Evolutionary conservation across 2,113 vertebrate genomes (phyloP).

Genomic region (Phasianus colchicus): DNA sequence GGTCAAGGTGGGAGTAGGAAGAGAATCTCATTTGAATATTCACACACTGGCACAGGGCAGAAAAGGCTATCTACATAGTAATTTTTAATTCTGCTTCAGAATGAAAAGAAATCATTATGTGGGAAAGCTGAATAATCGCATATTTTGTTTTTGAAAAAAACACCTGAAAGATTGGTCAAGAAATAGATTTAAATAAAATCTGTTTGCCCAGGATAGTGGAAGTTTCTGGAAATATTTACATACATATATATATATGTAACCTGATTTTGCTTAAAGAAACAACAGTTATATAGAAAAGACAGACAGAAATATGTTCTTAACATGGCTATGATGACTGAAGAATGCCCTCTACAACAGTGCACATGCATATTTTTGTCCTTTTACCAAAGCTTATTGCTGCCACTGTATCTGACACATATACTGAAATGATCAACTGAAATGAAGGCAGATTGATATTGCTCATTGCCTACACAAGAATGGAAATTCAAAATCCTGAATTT

Average conservation of each 20-base stretch:
- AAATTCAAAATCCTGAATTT: neutral
- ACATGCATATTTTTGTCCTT: neutral
- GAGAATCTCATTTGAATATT: neutral
- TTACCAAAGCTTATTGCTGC: neutral
- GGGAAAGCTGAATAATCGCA: neutral
- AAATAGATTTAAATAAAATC: conserved; percentile 10
- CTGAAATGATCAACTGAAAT: neutral
- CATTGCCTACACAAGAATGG: neutral
- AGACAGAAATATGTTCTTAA: neutral
- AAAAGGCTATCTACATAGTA: neutral
- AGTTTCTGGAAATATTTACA: neutral
- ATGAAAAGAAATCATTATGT: neutral
- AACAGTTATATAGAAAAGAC: neutral
- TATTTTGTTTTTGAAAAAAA: neutral
- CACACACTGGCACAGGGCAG: neutral
- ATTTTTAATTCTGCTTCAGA: conserved; percentile 11
- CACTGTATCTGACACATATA: neutral
- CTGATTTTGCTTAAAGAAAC: neutral
- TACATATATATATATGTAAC: neutral
- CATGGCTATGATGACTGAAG: neutral
- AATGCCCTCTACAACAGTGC: neutral
- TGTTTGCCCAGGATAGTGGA: neutral
- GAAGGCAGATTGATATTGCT: neutral
- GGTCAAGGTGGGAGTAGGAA: neutral
- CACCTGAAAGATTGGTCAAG: neutral